Evolutionary conservation across 2,888 invertebrate genomes (phyloP).

Genomic region (Synanthedon vespiformis): DNA sequence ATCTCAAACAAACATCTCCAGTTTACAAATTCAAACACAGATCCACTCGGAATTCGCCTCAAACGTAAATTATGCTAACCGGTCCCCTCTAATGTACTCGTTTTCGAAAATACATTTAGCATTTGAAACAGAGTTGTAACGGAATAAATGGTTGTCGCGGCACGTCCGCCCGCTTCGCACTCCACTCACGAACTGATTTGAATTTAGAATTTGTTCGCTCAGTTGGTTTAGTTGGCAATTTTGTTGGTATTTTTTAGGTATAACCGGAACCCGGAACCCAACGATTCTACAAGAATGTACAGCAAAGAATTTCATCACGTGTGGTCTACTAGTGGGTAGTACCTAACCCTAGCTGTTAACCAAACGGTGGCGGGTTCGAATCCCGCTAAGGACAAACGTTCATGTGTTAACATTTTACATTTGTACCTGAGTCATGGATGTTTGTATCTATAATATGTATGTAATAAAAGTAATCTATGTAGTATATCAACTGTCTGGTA

Average conservation of each 20-base stretch:
- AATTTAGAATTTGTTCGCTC: slow-evolving; percentile 56
- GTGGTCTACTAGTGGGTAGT: no score
- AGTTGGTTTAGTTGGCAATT: slow-evolving; percentile 29
- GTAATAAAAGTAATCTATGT: no score
- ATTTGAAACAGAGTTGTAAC: slow-evolving; percentile 54
- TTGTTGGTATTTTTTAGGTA: background rate
- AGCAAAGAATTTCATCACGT: no score
- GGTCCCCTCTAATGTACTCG: slow-evolving; percentile 41
- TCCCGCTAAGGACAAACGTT: no score
- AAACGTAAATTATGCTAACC: slow-evolving; percentile 50
- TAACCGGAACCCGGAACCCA: background rate
- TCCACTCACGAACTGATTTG: slow-evolving; percentile 64
- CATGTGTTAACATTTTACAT: no score
- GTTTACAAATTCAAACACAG: slow-evolving; percentile 5
- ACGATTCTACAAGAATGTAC: background rate
- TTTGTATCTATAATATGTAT: no score
- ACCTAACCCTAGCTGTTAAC: no score
- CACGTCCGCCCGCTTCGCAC: slow-evolving; percentile 56
- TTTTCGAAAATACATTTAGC: slow-evolving; percentile 58
- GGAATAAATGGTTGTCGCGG: slow-evolving; percentile 50
- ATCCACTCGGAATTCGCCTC: slow-evolving; percentile 32
- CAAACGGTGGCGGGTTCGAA: no score
- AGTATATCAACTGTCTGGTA: no score
- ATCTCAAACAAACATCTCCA: slow-evolving; percentile 4
- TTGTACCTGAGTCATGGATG: no score